phyloP scores from a whole-genome alignment of 2,888 invertebrate species.

The Tromatobia lineatoria region DNA sequence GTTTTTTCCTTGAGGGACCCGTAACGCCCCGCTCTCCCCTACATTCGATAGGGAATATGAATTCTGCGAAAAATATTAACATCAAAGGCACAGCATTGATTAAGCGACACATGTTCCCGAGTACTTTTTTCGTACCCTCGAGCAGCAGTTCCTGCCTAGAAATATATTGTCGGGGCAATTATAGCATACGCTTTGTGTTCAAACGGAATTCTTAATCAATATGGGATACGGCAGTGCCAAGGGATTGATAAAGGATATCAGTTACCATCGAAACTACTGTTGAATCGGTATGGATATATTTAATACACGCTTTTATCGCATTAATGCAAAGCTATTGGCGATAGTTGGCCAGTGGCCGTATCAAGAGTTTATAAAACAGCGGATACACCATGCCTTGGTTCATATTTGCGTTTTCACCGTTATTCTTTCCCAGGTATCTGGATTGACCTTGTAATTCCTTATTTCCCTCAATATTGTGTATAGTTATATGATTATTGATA shows the following conservation, averaged over 20 bases:
- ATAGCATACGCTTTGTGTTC: not conserved
- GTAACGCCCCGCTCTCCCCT: too few relatives aligned
- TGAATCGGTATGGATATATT: conserved; percentile 42
- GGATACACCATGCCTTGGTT: conserved; percentile 27
- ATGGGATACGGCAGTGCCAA: not conserved
- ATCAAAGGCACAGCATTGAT: too few relatives aligned
- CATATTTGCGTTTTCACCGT: conserved; percentile 35
- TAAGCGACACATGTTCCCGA: too few relatives aligned
- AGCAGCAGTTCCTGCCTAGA: not conserved
- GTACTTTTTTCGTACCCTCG: not conserved
- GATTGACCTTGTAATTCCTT: not conserved
- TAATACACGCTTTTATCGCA: conserved; percentile 40
- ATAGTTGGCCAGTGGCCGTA: conserved; percentile 49
- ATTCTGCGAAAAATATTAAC: too few relatives aligned
- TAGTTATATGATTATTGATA: not conserved
- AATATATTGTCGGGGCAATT: not conserved
- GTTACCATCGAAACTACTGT: not conserved
- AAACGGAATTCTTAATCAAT: conserved; percentile 9
- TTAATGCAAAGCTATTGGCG: conserved; percentile 14
- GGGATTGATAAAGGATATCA: not conserved
- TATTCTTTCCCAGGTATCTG: conserved; percentile 36
- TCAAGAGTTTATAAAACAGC: not conserved
- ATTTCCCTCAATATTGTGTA: not conserved
- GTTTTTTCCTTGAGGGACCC: too few relatives aligned
- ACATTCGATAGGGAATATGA: too few relatives aligned